A percentile compares a stretch with the other conserved stretches of the same genome.
phyloP scores from a whole-genome alignment of 2,113 vertebrate species.

The Brachirus orientalis region DNA sequence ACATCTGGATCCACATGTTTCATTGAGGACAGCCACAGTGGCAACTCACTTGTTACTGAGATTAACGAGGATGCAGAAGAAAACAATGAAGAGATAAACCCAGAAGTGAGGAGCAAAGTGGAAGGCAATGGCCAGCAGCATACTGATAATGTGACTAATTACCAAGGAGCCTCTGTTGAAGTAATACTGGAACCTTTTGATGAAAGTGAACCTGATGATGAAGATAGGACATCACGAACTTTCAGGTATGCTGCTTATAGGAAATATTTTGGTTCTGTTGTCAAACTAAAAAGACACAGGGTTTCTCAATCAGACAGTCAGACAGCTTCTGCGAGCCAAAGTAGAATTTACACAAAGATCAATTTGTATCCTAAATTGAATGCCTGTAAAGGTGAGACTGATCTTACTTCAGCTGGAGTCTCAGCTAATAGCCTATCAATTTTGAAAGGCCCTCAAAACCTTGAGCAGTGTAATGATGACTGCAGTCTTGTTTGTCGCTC shows the following conservation, averaged over 20 bases:
- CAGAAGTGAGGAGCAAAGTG: too few species aligned
- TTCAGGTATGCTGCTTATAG: slow-evolving; percentile 15
- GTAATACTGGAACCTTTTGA: slow-evolving; percentile 33
- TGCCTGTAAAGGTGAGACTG: too few species aligned
- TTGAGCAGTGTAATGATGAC: too few species aligned
- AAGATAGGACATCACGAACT: slow-evolving; percentile 13
- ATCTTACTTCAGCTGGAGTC: too few species aligned
- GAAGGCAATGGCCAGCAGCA: too few species aligned
- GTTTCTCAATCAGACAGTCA: neutral
- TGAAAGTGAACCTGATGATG: slow-evolving; percentile 17
- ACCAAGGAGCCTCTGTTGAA: slow-evolving; percentile 33
- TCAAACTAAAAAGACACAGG: slow-evolving; percentile 33
- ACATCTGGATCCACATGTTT: neutral
- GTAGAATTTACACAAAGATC: too few species aligned
- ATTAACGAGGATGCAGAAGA: neutral
- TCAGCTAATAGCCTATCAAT: too few species aligned
- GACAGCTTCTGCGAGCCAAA: neutral
- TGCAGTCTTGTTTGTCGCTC: too few species aligned
- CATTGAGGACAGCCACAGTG: neutral
- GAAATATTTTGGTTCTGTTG: slow-evolving; percentile 2
- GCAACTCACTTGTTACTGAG: neutral
- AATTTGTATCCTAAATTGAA: too few species aligned
- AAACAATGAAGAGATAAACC: too few species aligned
- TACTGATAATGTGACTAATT: slow-evolving; percentile 5
- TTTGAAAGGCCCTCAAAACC: too few species aligned